These are phyloP conservation scores for Standfussiana lucernea DNA, from an alignment of 2,888 invertebrate species.

Conservation along the genomic window DNA sequence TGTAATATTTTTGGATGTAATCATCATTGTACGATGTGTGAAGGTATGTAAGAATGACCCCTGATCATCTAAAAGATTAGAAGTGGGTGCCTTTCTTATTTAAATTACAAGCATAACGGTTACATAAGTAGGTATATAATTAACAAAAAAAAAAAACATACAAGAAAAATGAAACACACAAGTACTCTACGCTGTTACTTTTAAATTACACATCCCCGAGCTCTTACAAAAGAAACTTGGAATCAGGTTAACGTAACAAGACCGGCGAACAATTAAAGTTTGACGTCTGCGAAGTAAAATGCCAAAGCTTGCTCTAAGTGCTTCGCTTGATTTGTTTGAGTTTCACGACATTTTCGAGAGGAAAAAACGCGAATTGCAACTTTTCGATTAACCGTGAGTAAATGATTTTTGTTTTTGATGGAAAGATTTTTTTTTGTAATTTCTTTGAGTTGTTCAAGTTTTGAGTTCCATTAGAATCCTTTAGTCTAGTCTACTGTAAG, in stretches of 20 bases:
- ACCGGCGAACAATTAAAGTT: conserved; percentile 84
- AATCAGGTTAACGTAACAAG: conserved; percentile 78
- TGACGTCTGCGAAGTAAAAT: conserved; percentile 73
- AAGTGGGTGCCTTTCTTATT: not conserved
- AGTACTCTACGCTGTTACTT: conserved; percentile 52
- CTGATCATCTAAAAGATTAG: not conserved
- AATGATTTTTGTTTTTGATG: conserved; percentile 43
- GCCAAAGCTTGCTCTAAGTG: conserved; percentile 78
- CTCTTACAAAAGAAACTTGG: conserved; percentile 70
- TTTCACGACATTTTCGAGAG: conserved; percentile 75
- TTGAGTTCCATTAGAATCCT: not conserved
- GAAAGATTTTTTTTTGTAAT: conserved; percentile 42
- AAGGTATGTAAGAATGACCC: not conserved
- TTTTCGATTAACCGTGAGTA: conserved; percentile 53
- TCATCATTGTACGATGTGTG: not conserved
- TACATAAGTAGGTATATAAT: conserved; percentile 7
- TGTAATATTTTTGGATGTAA: not conserved
- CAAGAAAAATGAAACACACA: conserved; percentile 31
- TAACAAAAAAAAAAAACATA: conserved; percentile 3
- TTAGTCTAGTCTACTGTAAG: not conserved
- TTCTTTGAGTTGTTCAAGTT: conserved; percentile 21
- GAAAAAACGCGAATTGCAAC: conserved; percentile 61
- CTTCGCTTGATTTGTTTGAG: conserved; percentile 85
- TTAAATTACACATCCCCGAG: conserved; percentile 65
- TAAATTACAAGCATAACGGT: not conserved